Conservation (phyloP, 2,113 vertebrate genomes). For the Sander lucioperca region DNA sequence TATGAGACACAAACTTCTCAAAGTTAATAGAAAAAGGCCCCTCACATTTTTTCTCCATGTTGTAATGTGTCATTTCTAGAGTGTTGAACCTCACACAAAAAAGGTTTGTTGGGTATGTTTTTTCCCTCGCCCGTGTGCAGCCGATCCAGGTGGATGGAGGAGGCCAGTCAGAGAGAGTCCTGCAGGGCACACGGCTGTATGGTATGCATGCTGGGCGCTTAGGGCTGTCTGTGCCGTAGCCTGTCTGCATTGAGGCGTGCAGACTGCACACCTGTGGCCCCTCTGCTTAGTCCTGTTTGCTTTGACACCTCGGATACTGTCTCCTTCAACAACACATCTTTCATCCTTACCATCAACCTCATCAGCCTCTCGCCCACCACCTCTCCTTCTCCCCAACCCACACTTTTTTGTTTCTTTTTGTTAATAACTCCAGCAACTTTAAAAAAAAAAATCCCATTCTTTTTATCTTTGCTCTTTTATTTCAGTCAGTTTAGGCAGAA, state of each 20-base stretch:
- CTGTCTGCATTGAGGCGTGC: conserved; percentile 59
- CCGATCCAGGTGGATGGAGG: conserved; percentile 57
- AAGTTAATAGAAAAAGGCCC: conserved; percentile 26
- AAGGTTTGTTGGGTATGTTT: conserved; percentile 20
- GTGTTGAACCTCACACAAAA: conserved; percentile 25
- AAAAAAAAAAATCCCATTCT: background rate
- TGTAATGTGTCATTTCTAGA: conserved; percentile 33
- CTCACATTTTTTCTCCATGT: conserved; percentile 29
- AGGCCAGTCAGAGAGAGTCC: conserved; percentile 54
- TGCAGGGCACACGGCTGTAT: conserved; percentile 51
- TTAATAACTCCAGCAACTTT: background rate
- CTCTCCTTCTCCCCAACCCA: conserved; percentile 1
- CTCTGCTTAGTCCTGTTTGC: conserved; percentile 62
- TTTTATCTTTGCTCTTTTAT: background rate
- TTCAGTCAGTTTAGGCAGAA: conserved; percentile 5
- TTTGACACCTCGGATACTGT: conserved; percentile 74
- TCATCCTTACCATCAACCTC: conserved; percentile 54
- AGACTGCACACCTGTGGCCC: conserved; percentile 75
- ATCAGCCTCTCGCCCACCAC: conserved; percentile 17
- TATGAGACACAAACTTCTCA: conserved; percentile 5
- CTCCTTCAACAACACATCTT: conserved; percentile 73
- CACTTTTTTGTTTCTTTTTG: background rate
- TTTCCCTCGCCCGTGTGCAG: background rate
- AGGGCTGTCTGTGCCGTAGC: conserved; percentile 62
- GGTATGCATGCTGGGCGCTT: conserved; percentile 57